Evolutionary conservation across 2,113 vertebrate genomes (phyloP).

Genomic region (Muscicapa adusta): DNA sequence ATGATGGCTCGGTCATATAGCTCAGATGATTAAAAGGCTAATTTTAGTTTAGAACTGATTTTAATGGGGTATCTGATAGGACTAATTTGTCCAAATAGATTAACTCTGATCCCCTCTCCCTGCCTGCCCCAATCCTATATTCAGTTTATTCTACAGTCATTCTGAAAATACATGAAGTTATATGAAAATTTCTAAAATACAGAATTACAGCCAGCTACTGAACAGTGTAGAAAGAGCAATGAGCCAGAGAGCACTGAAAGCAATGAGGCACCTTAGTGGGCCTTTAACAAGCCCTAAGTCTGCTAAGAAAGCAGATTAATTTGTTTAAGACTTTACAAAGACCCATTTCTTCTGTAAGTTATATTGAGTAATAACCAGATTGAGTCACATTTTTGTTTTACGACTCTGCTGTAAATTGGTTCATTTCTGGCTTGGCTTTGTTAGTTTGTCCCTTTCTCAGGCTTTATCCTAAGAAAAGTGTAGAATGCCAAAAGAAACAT

Average conservation of each 20-base stretch:
- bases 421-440: slow-evolving; percentile 35
- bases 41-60: not conserved
- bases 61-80: not conserved
- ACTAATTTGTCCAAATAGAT: not conserved
- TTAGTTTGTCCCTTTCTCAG: not conserved
- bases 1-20: not conserved
- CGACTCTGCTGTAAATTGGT: not conserved
- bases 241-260: slow-evolving; percentile 8
- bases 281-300: slow-evolving; percentile 16
- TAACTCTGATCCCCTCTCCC: not conserved
- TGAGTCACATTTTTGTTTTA: slow-evolving; percentile 17
- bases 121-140: accelerated
- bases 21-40: not conserved
- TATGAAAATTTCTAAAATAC: not conserved
- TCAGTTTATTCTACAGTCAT: not conserved
- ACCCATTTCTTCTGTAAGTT: slow-evolving; percentile 21
- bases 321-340: slow-evolving; percentile 36
- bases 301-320: slow-evolving; percentile 39
- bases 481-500: not conserved
- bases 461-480: not conserved
- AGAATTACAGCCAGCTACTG: not conserved
- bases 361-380: not conserved
- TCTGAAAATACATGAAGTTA: not conserved
- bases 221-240: not conserved
- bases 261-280: not conserved